Base-by-base conservation (phyloP, 2,888 invertebrate genomes). In the Alcis repandata region DNA sequence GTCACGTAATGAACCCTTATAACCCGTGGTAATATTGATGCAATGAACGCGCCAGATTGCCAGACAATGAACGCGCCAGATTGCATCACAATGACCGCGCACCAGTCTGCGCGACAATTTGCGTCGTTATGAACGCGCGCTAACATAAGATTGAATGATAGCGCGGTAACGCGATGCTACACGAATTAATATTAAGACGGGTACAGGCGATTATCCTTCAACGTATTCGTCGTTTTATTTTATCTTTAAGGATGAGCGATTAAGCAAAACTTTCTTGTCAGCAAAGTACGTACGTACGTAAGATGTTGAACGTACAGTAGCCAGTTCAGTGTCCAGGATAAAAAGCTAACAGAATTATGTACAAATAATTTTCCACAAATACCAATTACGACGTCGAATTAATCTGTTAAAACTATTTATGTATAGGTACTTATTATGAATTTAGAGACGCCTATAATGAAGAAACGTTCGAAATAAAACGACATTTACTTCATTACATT, bases 401-500 rank as follows among this genome's bases (percentile, higher is more conserved):
- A 69, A 75, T 76, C 64, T 40, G 56, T 59, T 80, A 80, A 75
- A 76, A 64, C 72, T 78, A 78, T 72, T 75, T 75, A 79, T 75
- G 74, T 78, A 77, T 74, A 74, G 78, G 76, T 81, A 79, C 72
- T 81, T 86, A 89, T 86, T 86, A 88, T 88, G 85, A 84, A 78
- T 80, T 83, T 83, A 79, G 79, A 86, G 81, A 86, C 80, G 79
- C 80, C 85, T 87, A 85, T 58, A 49, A 60, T 64, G 64, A 82
- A 78, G 82, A 84, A 79, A 77, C 80, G 71, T 77, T 79, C 76
- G 77, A 77, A 36, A 80, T 80, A 77, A 84, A 87, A 88, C 74
- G 83, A 83, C 85, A 82, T 83, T 83, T 84, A 79, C 81, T 85
- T 84, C 86, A 79, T 83, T 84, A 17, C 72, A 79, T n/a, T n/a